Percentiles rank a stretch among this genome's conserved stretches.
Evolutionary conservation across 2,888 invertebrate genomes (phyloP).

Genomic region (Macrostomum cliftonense): DNA sequence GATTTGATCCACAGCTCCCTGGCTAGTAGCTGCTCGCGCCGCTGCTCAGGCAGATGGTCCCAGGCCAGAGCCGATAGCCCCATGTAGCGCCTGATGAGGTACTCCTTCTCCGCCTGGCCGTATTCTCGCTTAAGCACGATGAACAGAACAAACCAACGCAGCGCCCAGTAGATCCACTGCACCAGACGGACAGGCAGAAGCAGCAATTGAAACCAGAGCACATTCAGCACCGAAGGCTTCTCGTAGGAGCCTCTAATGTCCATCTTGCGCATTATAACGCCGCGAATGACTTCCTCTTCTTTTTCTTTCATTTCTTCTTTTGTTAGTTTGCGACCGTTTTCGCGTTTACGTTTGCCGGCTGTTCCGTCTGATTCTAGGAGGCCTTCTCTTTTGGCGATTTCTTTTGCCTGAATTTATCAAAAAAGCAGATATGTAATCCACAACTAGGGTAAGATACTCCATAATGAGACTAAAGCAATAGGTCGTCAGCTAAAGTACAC

Average conservation of each 20-base stretch:
- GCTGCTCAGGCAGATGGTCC: constrained; percentile 50
- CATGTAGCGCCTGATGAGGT: constrained; percentile 61
- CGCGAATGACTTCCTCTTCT: constrained; percentile 56
- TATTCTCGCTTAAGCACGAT: constrained; percentile 54
- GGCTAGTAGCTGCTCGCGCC: constrained; percentile 53
- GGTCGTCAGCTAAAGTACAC: no score
- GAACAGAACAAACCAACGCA: constrained; percentile 62
- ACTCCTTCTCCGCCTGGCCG: constrained; percentile 60
- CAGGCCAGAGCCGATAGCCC: constrained; percentile 42
- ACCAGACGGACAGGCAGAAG: constrained; percentile 53
- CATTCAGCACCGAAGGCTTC: constrained; percentile 56
- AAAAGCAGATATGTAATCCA: no score
- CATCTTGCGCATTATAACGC: constrained; percentile 73
- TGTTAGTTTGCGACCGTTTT: constrained; percentile 11
- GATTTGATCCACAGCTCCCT: constrained; percentile 62
- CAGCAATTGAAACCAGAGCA: constrained; percentile 64
- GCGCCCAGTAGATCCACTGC: constrained; percentile 54
- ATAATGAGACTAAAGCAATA: no score
- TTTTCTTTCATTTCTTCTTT: constrained; percentile 48
- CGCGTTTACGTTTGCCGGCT: constrained; percentile 36
- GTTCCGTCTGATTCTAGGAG: constrained; percentile 36
- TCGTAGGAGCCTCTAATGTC: constrained; percentile 76
- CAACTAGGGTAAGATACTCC: no score
- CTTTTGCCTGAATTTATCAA: constrained; percentile 40
- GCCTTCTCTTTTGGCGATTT: constrained; percentile 46